phyloP scores from a whole-genome alignment of 2,113 vertebrate species.

The Ophthalmolycus amberensis region DNA sequence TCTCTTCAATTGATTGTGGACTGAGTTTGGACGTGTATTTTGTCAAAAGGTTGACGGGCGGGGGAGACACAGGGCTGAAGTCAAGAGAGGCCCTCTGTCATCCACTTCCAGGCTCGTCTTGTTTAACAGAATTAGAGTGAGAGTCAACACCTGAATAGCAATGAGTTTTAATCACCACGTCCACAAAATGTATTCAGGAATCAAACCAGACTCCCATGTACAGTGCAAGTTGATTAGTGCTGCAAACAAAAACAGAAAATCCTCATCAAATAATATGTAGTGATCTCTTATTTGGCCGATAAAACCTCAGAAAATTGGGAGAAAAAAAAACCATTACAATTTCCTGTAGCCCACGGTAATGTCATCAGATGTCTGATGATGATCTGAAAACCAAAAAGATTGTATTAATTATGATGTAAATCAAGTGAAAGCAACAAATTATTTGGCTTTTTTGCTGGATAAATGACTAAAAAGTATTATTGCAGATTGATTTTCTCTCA shows the following conservation, averaged over 20 bases:
- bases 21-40: slow-evolving; percentile 17
- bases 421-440: neutral
- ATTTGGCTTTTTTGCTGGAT: neutral
- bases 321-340: neutral
- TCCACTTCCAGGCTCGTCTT: neutral
- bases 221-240: neutral
- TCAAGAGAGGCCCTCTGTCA: neutral
- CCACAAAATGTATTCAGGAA: neutral
- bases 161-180: neutral
- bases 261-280: neutral
- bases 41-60: neutral
- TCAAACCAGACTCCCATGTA: neutral
- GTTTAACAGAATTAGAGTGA: neutral
- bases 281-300: neutral
- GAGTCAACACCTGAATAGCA: neutral
- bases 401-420: neutral
- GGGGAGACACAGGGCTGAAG: neutral
- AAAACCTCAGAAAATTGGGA: too few species aligned
- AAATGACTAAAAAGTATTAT: neutral
- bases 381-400: neutral
- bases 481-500: neutral
- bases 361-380: neutral
- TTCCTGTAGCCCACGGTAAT: neutral
- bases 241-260: neutral
- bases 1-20: slow-evolving; percentile 42